phyloP scores from a whole-genome alignment of 2,113 vertebrate species.

The Aphelocoma coerulescens region DNA sequence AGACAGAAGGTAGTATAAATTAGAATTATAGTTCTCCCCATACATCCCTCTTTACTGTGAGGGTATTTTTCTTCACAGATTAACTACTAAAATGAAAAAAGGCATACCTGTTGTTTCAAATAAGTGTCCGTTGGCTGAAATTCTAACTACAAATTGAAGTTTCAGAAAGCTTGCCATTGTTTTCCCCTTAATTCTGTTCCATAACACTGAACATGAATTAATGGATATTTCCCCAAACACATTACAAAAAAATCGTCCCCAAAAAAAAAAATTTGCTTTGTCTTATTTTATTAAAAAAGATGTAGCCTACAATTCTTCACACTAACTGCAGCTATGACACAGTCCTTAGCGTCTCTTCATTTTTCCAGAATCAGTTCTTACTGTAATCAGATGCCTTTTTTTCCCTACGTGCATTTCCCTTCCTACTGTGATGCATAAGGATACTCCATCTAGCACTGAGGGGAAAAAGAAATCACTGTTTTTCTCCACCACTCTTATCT shows the following conservation, averaged over 20 bases:
- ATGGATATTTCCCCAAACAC: neutral
- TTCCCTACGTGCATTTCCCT: neutral
- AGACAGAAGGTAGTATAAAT: neutral
- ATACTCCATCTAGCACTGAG: neutral
- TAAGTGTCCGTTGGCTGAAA: neutral
- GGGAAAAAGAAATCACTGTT: neutral
- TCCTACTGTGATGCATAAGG: neutral
- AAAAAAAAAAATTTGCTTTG: neutral
- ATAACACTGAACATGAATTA: neutral
- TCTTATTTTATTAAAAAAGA: neutral
- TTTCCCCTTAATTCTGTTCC: neutral
- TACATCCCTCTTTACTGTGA: neutral
- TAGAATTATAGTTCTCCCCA: neutral
- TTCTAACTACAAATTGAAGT: neutral
- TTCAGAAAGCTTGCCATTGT: neutral
- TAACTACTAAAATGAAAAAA: neutral
- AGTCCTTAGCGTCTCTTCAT: neutral
- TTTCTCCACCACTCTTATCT: neutral
- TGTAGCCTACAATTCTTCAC: neutral
- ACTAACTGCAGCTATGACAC: neutral
- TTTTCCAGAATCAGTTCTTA: neutral
- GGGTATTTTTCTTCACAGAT: neutral
- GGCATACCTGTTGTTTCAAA: neutral
- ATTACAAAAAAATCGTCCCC: neutral
- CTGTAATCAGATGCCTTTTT: neutral